Percentiles rank a stretch among this genome's conserved stretches.
Conservation (phyloP, 2,113 vertebrate genomes). For the Clarias macrocephalus region DNA sequence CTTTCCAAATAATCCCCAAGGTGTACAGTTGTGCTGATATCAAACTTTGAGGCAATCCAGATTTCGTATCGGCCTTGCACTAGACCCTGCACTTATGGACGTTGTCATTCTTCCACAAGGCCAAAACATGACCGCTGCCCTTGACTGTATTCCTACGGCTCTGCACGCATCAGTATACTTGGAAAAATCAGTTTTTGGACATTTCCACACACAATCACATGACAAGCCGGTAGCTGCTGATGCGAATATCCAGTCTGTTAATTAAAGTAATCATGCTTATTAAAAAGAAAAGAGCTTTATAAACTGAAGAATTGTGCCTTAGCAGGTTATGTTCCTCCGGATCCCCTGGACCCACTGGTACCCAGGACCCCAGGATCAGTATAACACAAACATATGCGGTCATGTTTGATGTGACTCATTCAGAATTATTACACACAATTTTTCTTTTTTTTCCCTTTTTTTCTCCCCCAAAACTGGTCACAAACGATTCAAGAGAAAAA, state of each 20-base stretch:
- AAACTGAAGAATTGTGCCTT: conserved; percentile 26
- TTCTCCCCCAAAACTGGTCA: background rate
- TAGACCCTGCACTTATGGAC: background rate
- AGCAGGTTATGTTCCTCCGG: conserved; percentile 5
- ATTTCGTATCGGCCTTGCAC: background rate
- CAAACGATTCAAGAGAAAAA: background rate
- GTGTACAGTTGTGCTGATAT: background rate
- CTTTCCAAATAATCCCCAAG: background rate
- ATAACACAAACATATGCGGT: background rate
- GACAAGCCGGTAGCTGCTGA: background rate
- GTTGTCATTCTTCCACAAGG: background rate
- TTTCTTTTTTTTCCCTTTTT: background rate
- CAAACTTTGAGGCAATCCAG: background rate
- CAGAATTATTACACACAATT: background rate
- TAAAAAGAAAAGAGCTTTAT: background rate
- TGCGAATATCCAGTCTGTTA: no score
- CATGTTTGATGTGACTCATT: background rate
- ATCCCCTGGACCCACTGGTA: no score
- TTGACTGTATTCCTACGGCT: background rate
- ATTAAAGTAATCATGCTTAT: background rate
- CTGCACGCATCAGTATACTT: background rate
- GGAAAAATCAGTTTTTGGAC: background rate
- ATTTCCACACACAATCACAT: background rate
- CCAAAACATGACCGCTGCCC: background rate
- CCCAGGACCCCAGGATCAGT: background rate